These are phyloP conservation scores for Acanthopleura granulata DNA, from an alignment of 2,888 invertebrate species.

Conservation along the genomic window DNA sequence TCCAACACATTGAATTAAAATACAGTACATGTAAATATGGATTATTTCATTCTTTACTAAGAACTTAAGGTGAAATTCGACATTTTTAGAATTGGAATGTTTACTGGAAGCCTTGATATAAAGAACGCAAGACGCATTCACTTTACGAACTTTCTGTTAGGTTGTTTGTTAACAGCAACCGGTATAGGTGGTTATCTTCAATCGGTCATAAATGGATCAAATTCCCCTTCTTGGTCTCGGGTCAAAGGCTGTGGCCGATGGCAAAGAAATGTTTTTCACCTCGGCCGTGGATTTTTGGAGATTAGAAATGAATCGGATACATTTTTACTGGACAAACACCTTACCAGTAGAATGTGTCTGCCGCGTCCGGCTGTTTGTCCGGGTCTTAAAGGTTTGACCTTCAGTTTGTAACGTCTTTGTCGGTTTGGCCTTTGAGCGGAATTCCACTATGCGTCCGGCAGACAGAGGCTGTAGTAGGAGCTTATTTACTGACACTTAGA, in stretches of 20 bases:
- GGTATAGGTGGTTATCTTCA: too few species aligned
- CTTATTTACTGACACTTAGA: neutral
- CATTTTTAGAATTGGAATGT: too few species aligned
- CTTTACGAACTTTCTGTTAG: too few species aligned
- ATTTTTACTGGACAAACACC: neutral
- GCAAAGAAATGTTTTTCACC: neutral
- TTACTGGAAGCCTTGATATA: too few species aligned
- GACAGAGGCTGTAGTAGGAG: neutral
- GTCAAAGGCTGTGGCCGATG: neutral
- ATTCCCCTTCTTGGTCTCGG: too few species aligned
- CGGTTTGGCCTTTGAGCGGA: neutral
- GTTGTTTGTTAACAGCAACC: too few species aligned
- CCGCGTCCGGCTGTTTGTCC: constrained; percentile 1
- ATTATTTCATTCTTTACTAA: too few species aligned
- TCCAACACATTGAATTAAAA: too few species aligned
- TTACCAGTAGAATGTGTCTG: neutral
- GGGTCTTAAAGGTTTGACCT: neutral
- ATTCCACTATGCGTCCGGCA: neutral
- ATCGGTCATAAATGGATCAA: too few species aligned
- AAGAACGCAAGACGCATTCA: too few species aligned
- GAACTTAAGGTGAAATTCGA: too few species aligned
- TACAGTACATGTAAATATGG: too few species aligned
- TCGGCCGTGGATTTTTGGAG: constrained; percentile 4
- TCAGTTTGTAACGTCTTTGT: neutral
- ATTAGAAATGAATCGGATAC: constrained; percentile 10